Evolutionary conservation across 2,797 vertebrate species (phyloP), one percentile per base, ranked within the genome.

Genomic region (Spea hammondii): DNA sequence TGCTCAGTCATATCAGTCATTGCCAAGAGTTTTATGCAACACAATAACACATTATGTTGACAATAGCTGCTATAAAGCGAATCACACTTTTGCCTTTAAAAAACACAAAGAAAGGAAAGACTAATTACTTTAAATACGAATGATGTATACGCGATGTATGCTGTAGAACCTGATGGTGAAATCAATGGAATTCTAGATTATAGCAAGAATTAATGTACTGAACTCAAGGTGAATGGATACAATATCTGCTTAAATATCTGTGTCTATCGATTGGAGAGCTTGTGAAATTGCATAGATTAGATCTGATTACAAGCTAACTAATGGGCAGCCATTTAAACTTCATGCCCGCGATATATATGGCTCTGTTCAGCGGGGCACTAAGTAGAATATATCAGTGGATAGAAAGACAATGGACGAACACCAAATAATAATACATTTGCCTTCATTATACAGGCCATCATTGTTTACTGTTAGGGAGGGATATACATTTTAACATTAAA

Each of bases 241-340:
- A 47, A 74, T 73, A 73, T 79, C 65, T 51, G 45, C 51, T 57
- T 5, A 17, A 72, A 59, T 79, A 55, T 68, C 64, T 79, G 14
- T 79, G 71, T 69, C 47, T 74, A 79, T 79, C 64, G 65, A 74
- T 74, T 60, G 48, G 47, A 8, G 5, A 11, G 65, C 50, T 47
- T 48, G 67, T 53, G 71, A n/a, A 74, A 62, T 69, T 74, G 65
- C 32, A 79, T 74, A 54, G 60, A 68, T 73, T 79, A 73, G 47
- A 73, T 79, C 70, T 73, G 65, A 79, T 73, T 79, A 79, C 77
- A 73, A 59, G 64, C 68, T 79, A 72, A 67, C 47, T 51, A 59
- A 68, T 67, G 54, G 44, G 13, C 60, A 73, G 44, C 46, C 17
- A 78, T 72, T 65, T 68, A 73, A 72, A 32, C 32, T 32, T 32